Evolutionary conservation across 2,797 vertebrate genomes (phyloP), one percentile per base, ranked within the genome.

Genomic region (Orestias chungarensis): DNA sequence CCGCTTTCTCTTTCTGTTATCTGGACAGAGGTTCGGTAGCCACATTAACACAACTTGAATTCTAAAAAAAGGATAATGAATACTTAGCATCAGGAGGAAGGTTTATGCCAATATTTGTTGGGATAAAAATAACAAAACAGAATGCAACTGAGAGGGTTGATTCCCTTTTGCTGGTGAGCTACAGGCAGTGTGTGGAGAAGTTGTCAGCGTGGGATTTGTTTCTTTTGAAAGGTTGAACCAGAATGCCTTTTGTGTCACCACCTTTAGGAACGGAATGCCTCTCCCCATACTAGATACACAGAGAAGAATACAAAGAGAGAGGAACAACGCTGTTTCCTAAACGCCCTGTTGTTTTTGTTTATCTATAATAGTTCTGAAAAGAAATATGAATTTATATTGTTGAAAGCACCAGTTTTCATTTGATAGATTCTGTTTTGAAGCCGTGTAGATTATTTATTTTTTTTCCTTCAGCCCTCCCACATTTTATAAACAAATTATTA

Each of bases 381-480:
- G 59, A 38, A 62, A 62, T 62, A 92, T 93, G 95, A 94, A 89
- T 95, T 95, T 94, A 94, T 94, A 94, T 89, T 91, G 90, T 95
- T 95, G n/a, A 95, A 95, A 96, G 96, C 95, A 96, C 95, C 94
- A 92, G 94, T 91, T 94, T 94, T 90, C 80, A 91, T 92, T 90
- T 91, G 83, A 87, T 89, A 92, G 83, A 90, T 87, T 82, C 85
- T 88, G 85, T 82, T 90, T 89, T 91, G 88, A 93, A 89, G 87
- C 92, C 93, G 92, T 93, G 90, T 92, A 92, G 90, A 94, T 90
- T 88, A 47, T 64, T 72, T n/a, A n/a, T 46, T 91, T 94, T 95
- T 89, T 92, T 95, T 96, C 93, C 94, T 96, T 96, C 94, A 95
- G 94, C 95, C 95, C 94, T 95, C 94, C 94, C 94, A 93, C 91